phyloP scores from a whole-genome alignment of 2,113 vertebrate genomes.

The Catharus minimus region DNA sequence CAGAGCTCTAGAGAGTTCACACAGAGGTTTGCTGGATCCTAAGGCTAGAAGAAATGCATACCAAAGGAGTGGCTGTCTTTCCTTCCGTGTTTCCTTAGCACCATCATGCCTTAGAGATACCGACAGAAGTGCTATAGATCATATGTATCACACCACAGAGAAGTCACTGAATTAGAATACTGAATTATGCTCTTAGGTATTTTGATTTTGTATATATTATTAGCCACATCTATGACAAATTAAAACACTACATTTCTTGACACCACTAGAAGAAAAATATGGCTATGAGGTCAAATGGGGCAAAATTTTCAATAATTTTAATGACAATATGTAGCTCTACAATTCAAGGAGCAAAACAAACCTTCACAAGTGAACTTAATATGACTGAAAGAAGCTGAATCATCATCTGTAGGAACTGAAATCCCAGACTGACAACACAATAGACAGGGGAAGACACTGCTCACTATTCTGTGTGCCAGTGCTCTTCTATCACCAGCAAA shows the following conservation, averaged over 20 bases:
- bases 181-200: conserved; percentile 14
- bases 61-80: neutral
- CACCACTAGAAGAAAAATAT: neutral
- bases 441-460: neutral
- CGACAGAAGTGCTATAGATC: neutral
- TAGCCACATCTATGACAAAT: conserved; percentile 21
- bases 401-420: neutral
- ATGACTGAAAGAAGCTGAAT: neutral
- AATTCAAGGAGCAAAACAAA: conserved; percentile 7
- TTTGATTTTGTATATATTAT: conserved; percentile 1
- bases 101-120: neutral
- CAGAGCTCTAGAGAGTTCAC: neutral
- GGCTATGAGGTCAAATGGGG: neutral
- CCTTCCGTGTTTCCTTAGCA: neutral
- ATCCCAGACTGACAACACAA: neutral
- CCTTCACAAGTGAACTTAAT: neutral
- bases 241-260: conserved; percentile 29
- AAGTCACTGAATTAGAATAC: conserved; percentile 3
- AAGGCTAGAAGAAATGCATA: neutral
- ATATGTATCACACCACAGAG: neutral
- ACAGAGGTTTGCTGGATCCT: neutral
- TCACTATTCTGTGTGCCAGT: neutral
- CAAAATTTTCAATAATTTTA: conserved; percentile 13
- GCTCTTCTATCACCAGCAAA: neutral
- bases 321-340: neutral